Conservation (phyloP, 2,113 vertebrate species). For the Ameiurus melas region DNA sequence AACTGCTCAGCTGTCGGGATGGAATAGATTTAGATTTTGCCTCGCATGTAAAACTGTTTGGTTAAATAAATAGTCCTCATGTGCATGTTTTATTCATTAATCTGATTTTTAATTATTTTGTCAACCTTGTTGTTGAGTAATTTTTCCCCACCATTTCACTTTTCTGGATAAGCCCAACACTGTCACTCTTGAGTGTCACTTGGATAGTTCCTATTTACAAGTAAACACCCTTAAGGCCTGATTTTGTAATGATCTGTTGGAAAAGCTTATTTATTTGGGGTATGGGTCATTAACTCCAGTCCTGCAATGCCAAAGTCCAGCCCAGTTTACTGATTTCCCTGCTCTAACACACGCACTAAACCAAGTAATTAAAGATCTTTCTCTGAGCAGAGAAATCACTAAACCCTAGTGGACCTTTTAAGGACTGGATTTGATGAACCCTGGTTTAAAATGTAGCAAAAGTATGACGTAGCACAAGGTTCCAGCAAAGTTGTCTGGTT, state of each 20-base stretch:
- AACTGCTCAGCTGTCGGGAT: neutral
- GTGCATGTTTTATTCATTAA: neutral
- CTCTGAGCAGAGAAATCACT: neutral
- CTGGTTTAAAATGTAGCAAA: constrained; percentile 11
- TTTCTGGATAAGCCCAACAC: neutral
- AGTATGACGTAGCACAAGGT: neutral
- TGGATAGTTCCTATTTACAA: neutral
- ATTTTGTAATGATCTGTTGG: neutral
- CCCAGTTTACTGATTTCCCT: neutral
- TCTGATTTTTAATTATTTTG: neutral
- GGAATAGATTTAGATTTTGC: neutral
- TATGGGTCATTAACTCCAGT: neutral
- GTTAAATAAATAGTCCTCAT: neutral
- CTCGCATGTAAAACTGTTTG: neutral
- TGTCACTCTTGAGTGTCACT: neutral
- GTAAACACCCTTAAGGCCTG: neutral
- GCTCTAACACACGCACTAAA: neutral
- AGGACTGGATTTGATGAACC: neutral
- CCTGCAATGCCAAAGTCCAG: neutral
- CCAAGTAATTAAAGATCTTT: neutral
- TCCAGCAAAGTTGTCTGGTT: neutral
- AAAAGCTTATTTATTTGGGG: neutral
- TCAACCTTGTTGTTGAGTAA: neutral
- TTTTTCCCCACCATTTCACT: neutral
- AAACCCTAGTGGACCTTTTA: neutral